These are phyloP conservation scores for Procambarus virginalis DNA, from an alignment of 1,140 invertebrate species.

Conservation along the genomic window DNA sequence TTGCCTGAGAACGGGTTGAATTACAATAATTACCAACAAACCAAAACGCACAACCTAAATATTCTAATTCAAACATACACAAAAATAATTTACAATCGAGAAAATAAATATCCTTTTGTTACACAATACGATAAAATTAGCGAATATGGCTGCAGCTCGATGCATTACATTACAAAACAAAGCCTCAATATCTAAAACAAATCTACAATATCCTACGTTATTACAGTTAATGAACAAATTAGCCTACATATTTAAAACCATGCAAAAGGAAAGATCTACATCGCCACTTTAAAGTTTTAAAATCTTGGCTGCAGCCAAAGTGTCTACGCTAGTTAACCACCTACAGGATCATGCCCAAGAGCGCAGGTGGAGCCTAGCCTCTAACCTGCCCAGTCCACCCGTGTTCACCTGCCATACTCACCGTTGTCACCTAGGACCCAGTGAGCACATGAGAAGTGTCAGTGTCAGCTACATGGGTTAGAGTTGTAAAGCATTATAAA, in stretches of 20 bases:
- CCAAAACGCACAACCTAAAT: no score
- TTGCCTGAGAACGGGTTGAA: no score
- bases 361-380: background rate
- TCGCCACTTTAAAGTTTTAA: background rate
- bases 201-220: background rate
- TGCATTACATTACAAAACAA: background rate
- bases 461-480: slow-evolving; percentile 35
- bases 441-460: slow-evolving; percentile 24
- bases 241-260: background rate
- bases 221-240: background rate
- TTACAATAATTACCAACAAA: no score
- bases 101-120: no score
- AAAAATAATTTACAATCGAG: no score
- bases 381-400: background rate
- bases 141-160: no score
- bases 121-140: no score
- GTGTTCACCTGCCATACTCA: background rate
- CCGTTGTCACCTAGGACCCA: slow-evolving; percentile 23
- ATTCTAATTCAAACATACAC: no score
- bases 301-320: background rate
- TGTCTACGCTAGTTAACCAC: background rate
- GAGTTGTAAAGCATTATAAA: slow-evolving; percentile 11
- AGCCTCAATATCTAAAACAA: background rate
- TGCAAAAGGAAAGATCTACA: background rate
- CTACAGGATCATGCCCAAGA: background rate